Percentiles rank a stretch among this genome's conserved stretches.
Conservation (phyloP, 2,797 vertebrate genomes). For the Knipowitschia caucasica region DNA sequence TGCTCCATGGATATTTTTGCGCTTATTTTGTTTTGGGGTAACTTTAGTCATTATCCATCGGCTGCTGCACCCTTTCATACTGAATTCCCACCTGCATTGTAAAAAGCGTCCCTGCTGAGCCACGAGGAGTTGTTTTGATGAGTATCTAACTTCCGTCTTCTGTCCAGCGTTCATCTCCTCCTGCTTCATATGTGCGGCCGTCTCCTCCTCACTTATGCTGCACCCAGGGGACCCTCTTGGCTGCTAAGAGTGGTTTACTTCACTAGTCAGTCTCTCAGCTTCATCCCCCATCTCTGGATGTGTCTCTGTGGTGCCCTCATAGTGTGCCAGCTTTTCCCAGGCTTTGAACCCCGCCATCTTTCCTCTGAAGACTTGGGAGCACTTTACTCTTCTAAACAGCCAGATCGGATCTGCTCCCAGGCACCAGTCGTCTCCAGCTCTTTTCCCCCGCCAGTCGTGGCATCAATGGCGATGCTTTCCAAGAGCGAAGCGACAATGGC, state of each 20-base stretch:
- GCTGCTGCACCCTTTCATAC: slow-evolving; percentile 28
- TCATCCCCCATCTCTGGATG: slow-evolving; percentile 43
- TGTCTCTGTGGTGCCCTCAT: slow-evolving; percentile 39
- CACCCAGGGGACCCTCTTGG: slow-evolving; percentile 63
- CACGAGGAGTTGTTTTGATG: slow-evolving; percentile 43
- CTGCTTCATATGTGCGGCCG: slow-evolving; percentile 23
- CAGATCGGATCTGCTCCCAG: slow-evolving; percentile 64
- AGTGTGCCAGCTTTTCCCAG: slow-evolving; percentile 61
- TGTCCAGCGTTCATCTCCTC: slow-evolving; percentile 23
- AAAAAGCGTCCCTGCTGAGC: slow-evolving; percentile 33
- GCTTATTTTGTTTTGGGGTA: slow-evolving; percentile 9
- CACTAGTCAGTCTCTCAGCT: slow-evolving; percentile 60
- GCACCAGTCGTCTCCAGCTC: slow-evolving; percentile 52
- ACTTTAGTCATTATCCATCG: slow-evolving; percentile 24
- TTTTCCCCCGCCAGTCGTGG: slow-evolving; percentile 46
- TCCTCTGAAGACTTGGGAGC: slow-evolving; percentile 63
- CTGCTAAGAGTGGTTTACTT: slow-evolving; percentile 67
- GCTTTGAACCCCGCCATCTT: slow-evolving; percentile 59
- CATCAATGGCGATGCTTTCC: slow-evolving; percentile 49
- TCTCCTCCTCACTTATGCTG: slow-evolving; percentile 57
- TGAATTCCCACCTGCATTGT: slow-evolving; percentile 27
- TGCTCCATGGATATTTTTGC: not conserved
- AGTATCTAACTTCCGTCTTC: slow-evolving; percentile 46
- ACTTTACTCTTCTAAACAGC: slow-evolving; percentile 68
- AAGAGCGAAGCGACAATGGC: slow-evolving; percentile 62